Conservation (phyloP, 2,888 invertebrate genomes). For the Caenorhabditis angaria region DNA sequence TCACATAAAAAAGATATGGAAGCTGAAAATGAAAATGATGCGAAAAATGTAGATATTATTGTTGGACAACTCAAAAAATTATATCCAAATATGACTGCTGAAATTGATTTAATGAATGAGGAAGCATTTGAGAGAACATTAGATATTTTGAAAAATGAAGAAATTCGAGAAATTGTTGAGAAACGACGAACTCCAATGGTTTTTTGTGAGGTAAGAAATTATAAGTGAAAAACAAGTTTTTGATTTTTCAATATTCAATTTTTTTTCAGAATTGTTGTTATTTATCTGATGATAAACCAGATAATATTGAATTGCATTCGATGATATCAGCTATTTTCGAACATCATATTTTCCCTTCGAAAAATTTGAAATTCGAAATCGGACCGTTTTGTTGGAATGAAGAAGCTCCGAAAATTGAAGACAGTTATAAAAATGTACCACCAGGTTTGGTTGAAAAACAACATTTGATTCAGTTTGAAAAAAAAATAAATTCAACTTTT, state of each 20-base stretch:
- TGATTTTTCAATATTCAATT: background rate
- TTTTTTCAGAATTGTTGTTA: constrained; percentile 50
- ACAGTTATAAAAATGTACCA: constrained; percentile 47
- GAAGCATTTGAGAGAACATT: constrained; percentile 17
- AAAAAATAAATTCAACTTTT: background rate
- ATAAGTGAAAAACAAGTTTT: no score
- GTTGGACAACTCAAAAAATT: constrained; percentile 24
- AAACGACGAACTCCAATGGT: constrained; percentile 42
- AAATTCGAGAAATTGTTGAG: constrained; percentile 23
- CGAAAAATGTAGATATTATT: constrained; percentile 13
- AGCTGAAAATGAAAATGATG: constrained; percentile 11
- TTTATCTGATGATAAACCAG: constrained; percentile 48
- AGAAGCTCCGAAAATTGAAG: constrained; percentile 50
- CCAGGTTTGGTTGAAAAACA: constrained; percentile 34
- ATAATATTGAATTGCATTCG: constrained; percentile 45
- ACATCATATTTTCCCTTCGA: constrained; percentile 51
- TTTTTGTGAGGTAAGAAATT: constrained; percentile 19
- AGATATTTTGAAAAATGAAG: constrained; percentile 19
- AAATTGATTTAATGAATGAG: constrained; percentile 32
- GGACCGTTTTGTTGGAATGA: constrained; percentile 60
- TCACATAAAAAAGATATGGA: constrained; percentile 22
- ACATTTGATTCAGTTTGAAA: no score
- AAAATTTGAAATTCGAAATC: constrained; percentile 43
- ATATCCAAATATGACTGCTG: constrained; percentile 31
- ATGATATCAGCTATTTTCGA: constrained; percentile 55